Evolutionary conservation across 2,888 invertebrate genomes (phyloP).

Genomic region (Trachelus stipa): DNA sequence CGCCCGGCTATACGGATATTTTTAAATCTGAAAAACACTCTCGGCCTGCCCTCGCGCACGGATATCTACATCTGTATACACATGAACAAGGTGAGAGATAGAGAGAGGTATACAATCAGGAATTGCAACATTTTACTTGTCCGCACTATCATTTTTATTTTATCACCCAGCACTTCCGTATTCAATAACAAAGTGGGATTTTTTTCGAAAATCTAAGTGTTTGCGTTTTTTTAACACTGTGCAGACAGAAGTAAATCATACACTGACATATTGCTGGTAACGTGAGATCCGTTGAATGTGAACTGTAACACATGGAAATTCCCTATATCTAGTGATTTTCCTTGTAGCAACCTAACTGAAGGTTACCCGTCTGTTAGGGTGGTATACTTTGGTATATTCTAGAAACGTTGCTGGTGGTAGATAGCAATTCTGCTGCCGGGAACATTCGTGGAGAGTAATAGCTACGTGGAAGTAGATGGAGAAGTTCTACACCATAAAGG

Average conservation of each 20-base stretch:
- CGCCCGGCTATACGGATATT: constrained; percentile 7
- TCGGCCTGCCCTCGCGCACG: neutral
- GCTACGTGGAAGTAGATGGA: neutral
- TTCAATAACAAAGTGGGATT: neutral
- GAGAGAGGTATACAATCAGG: neutral
- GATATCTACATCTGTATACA: neutral
- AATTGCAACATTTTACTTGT: neutral
- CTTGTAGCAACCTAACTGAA: neutral
- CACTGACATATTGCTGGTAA: neutral
- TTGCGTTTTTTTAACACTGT: neutral
- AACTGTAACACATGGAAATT: neutral
- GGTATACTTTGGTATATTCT: neutral
- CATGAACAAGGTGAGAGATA: neutral
- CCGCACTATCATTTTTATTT: neutral
- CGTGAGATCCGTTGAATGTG: neutral
- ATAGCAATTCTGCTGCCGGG: neutral
- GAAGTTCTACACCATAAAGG: neutral
- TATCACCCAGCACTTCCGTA: neutral
- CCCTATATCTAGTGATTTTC: neutral
- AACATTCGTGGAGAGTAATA: neutral
- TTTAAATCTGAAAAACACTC: constrained; percentile 14
- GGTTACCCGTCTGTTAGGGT: neutral
- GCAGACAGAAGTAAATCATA: neutral
- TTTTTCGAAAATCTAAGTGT: neutral
- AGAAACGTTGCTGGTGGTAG: neutral